Conservation (phyloP, 2,888 invertebrate species). For the Chymomyza fuscimana region DNA sequence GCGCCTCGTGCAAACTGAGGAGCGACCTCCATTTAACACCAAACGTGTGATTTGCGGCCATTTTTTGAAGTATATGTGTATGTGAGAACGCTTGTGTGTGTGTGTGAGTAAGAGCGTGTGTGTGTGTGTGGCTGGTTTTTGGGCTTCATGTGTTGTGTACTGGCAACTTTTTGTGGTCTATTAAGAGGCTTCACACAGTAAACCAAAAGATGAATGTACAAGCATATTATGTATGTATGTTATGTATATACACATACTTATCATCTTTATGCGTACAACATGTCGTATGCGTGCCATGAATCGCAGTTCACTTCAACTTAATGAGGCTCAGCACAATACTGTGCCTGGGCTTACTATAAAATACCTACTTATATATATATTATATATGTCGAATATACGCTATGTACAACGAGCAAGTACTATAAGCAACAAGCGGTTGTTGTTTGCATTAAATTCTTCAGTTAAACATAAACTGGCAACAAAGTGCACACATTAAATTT, state of each 20-base stretch:
- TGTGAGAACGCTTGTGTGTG: constrained; percentile 16
- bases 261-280: constrained; percentile 51
- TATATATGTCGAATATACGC: neutral
- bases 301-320: neutral
- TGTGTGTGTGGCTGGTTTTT: constrained; percentile 10
- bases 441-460: constrained; percentile 29
- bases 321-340: neutral
- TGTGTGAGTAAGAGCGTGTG: neutral
- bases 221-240: neutral
- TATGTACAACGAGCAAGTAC: neutral
- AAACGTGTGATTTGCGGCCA: constrained; percentile 75
- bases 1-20: constrained; percentile 14
- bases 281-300: neutral
- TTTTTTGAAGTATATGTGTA: constrained; percentile 46
- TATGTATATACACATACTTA: neutral
- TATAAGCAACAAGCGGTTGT: constrained; percentile 61
- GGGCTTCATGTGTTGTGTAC: constrained; percentile 39
- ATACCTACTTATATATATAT: neutral
- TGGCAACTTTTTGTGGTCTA: constrained; percentile 67
- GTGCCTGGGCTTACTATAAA: neutral
- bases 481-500: neutral
- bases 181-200: constrained; percentile 65
- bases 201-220: constrained; percentile 50
- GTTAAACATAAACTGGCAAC: constrained; percentile 25
- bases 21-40: constrained; percentile 75